Conservation (phyloP, 2,113 vertebrate species). For the Myotis davidii region DNA sequence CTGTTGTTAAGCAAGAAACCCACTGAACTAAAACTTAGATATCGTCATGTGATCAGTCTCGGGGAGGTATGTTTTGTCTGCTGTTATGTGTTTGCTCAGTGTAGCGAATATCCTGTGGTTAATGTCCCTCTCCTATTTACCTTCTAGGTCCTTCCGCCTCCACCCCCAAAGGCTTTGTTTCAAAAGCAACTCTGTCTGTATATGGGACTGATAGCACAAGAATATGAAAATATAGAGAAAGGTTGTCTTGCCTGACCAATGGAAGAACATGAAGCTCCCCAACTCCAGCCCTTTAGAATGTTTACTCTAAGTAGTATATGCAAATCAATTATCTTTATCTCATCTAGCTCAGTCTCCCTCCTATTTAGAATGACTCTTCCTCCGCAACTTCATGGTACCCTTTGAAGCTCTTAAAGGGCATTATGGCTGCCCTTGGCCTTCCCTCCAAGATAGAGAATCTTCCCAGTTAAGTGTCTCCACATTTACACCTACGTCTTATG, state of each 20-base stretch:
- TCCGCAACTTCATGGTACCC: not conserved
- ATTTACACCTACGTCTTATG: not conserved
- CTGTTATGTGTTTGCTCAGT: not conserved
- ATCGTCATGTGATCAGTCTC: not conserved
- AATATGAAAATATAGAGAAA: slow-evolving; percentile 25
- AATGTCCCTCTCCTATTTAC: not conserved
- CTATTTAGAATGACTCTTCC: not conserved
- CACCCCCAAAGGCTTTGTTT: not conserved
- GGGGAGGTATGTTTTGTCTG: not conserved
- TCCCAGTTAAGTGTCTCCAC: not conserved
- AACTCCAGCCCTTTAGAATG: not conserved
- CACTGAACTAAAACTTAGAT: not conserved
- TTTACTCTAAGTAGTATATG: not conserved
- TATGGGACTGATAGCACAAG: not conserved
- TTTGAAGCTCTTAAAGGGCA: not conserved
- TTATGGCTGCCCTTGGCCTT: not conserved
- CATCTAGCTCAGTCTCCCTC: not conserved
- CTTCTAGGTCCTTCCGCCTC: not conserved
- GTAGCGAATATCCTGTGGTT: not conserved
- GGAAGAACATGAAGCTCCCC: not conserved
- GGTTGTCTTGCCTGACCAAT: not conserved
- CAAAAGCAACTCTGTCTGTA: not conserved
- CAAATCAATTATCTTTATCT: not conserved
- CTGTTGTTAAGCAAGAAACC: not conserved
- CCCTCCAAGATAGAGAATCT: not conserved